phyloP scores from a whole-genome alignment of 2,888 invertebrate genomes.

The Dasypogon diadema region DNA sequence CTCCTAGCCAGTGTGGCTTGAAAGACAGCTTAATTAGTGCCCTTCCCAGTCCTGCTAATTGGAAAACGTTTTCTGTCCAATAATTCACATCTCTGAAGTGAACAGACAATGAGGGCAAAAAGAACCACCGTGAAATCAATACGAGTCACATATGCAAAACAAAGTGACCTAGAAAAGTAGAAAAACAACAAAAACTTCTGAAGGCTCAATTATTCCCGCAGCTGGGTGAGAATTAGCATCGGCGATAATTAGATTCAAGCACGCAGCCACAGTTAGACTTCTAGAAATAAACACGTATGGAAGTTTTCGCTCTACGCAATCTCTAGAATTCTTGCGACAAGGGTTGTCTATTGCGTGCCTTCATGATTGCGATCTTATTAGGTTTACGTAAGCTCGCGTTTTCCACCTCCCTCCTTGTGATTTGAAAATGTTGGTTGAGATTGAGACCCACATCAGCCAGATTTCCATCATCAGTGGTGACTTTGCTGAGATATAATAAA shows the following conservation, averaged over 20 bases:
- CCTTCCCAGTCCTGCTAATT: conserved; percentile 26
- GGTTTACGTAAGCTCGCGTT: conserved; percentile 28
- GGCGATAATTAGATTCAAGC: conserved; percentile 44
- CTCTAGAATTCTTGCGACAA: conserved; percentile 15
- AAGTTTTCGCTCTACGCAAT: neutral
- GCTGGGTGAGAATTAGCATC: conserved; percentile 37
- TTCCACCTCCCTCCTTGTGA: conserved; percentile 23
- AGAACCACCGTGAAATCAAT: conserved; percentile 29
- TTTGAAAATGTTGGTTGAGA: neutral
- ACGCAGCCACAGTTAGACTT: conserved; percentile 11
- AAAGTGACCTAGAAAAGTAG: conserved; percentile 41
- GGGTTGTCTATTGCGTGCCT: conserved; percentile 36
- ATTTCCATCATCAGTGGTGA: too few relatives aligned
- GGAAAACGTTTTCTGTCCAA: conserved; percentile 15
- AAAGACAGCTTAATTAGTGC: conserved; percentile 33
- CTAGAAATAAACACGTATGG: neutral
- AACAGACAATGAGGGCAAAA: conserved; percentile 27
- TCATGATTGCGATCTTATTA: conserved; percentile 3
- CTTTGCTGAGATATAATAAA: too few relatives aligned
- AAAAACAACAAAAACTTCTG: conserved; percentile 28
- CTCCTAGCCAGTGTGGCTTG: neutral
- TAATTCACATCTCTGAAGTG: conserved; percentile 5
- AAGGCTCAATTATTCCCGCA: conserved; percentile 41
- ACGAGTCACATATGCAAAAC: conserved; percentile 22
- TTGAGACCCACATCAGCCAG: neutral